These are phyloP conservation scores for Pachyramphus minor DNA, from an alignment of 2,113 vertebrate species.

Conservation along the genomic window DNA sequence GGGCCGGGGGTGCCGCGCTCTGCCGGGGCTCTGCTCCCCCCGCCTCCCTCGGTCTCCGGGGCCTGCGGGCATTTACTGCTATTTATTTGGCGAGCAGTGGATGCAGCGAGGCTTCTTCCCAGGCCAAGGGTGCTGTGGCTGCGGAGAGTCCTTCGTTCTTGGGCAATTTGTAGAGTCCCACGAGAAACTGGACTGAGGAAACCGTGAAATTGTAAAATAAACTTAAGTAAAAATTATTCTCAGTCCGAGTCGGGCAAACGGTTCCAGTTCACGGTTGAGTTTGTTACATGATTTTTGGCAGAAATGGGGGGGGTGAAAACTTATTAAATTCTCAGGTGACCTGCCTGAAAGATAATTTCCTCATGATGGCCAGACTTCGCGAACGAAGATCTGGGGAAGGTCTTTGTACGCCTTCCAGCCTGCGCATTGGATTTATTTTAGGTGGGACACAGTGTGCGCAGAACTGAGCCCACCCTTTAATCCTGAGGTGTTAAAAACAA, in stretches of 20 bases:
- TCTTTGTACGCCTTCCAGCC: no score
- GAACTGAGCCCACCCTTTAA: no score
- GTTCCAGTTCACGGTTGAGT: rapidly evolving
- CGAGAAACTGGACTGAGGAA: not conserved
- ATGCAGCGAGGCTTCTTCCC: not conserved
- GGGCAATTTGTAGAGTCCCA: no score
- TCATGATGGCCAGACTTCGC: no score
- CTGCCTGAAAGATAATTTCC: not conserved
- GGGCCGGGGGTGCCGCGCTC: not conserved
- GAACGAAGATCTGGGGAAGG: no score
- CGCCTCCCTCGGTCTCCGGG: rapidly evolving
- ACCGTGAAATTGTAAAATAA: not conserved
- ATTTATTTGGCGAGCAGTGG: not conserved
- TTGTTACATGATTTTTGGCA: rapidly evolving
- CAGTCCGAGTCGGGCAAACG: not conserved
- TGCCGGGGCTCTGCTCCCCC: not conserved
- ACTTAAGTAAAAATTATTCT: not conserved
- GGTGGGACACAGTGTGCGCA: no score
- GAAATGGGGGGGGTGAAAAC: not conserved
- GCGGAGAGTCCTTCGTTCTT: not conserved
- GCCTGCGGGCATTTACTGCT: no score
- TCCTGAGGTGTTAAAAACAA: not conserved
- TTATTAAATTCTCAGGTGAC: not conserved
- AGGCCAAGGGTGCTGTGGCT: rapidly evolving
- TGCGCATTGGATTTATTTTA: no score